A percentile compares a stretch with the other conserved stretches of the same genome.
These are phyloP conservation scores for Ceramica pisi DNA, from an alignment of 2,888 invertebrate genomes.

Conservation along the genomic window DNA sequence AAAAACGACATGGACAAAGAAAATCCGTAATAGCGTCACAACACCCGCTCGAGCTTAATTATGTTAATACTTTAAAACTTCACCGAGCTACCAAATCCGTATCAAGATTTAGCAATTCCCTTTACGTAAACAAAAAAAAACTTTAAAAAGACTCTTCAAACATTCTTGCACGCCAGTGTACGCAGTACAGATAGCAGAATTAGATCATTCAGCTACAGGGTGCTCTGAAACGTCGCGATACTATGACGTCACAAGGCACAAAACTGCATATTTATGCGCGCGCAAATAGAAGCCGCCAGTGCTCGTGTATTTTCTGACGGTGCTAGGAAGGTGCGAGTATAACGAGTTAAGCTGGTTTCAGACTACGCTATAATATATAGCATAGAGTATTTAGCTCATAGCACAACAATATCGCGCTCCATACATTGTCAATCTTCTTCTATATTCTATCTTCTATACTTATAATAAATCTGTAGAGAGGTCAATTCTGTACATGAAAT, in stretches of 20 bases:
- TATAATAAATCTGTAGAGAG: no score
- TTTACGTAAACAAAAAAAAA: conserved; percentile 9
- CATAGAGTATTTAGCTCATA: no score
- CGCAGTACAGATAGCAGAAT: conserved; percentile 29
- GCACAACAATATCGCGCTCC: no score
- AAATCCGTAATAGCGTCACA: conserved; percentile 22
- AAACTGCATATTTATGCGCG: conserved; percentile 61
- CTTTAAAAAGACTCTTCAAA: neutral
- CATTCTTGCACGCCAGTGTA: neutral
- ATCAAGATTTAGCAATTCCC: conserved; percentile 39
- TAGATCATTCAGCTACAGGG: conserved; percentile 23
- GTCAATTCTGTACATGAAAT: no score
- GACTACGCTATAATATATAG: no score
- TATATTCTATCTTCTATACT: no score
- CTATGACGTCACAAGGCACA: conserved; percentile 29
- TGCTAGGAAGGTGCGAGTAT: conserved; percentile 20
- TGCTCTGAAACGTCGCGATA: conserved; percentile 28
- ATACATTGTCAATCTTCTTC: no score
- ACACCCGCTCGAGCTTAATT: conserved; percentile 44
- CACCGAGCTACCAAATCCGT: conserved; percentile 19
- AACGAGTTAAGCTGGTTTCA: conserved; percentile 6
- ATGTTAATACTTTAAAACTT: conserved; percentile 50
- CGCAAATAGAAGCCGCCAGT: conserved; percentile 33
- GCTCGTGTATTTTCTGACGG: conserved; percentile 27
- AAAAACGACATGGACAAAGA: conserved; percentile 25